phyloP scores from a whole-genome alignment of 2,113 vertebrate genomes.

The Barbus barbus region DNA sequence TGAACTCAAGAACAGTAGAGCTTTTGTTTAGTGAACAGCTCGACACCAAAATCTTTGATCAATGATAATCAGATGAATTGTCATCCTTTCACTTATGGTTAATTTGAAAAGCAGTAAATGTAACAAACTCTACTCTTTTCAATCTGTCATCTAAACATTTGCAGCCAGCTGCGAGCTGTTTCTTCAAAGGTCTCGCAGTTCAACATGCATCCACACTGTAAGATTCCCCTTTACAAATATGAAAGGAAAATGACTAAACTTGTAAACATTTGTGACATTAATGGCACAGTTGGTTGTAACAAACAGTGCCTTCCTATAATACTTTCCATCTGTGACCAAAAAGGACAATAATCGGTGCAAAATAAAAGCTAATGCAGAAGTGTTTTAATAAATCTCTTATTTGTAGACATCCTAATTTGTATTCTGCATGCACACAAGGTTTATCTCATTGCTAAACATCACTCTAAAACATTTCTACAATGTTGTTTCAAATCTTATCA shows the following conservation, averaged over 20 bases:
- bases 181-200: not conserved
- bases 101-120: conserved; percentile 16
- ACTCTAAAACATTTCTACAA: conserved; percentile 7
- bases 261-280: not conserved
- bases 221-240: not conserved
- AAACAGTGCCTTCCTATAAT: not conserved
- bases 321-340: conserved; percentile 1
- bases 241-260: conserved; percentile 1
- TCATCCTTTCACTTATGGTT: conserved; percentile 15
- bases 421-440: not conserved
- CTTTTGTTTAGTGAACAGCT: not conserved
- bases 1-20: not conserved
- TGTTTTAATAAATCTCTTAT: not conserved
- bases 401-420: not conserved
- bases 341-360: not conserved
- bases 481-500: conserved; percentile 16
- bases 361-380: not conserved
- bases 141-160: conserved; percentile 1
- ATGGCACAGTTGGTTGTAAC: not conserved
- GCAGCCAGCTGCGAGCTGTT: not conserved
- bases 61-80: conserved; percentile 16
- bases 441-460: conserved; percentile 10
- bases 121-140: not conserved
- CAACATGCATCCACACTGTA: not conserved
- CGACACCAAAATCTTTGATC: not conserved